phyloP scores from a whole-genome alignment of 2,888 invertebrate species.

The Pristionchus maxplancki region DNA sequence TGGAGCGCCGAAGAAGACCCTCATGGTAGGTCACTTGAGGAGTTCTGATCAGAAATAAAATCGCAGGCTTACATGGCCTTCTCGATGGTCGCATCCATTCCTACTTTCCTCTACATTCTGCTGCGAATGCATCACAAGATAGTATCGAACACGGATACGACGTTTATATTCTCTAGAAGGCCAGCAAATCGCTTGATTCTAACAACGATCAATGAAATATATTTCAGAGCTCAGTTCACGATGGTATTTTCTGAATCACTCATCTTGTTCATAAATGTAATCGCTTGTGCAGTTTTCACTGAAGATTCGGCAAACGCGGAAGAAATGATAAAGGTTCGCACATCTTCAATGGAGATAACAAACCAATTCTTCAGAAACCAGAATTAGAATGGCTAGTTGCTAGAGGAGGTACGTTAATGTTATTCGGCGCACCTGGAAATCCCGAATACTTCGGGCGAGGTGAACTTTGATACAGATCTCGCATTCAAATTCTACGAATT shows the following conservation, averaged over 20 bases:
- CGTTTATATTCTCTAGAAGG: slow-evolving; percentile 2
- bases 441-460: not conserved
- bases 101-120: slow-evolving; percentile 17
- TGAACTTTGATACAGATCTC: not conserved
- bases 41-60: not conserved
- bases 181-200: too few relatives aligned
- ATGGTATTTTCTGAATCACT: not conserved
- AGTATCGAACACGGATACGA: not conserved
- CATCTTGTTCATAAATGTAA: not conserved
- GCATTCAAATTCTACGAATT: not conserved
- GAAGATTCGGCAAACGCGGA: not conserved
- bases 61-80: slow-evolving; percentile 8
- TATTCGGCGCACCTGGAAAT: not conserved
- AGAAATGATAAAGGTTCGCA: not conserved
- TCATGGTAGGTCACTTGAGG: not conserved
- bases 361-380: not conserved
- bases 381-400: not conserved
- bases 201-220: too few relatives aligned
- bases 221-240: not conserved
- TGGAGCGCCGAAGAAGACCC: not conserved
- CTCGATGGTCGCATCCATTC: slow-evolving; percentile 19
- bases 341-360: too few relatives aligned
- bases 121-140: slow-evolving; percentile 15
- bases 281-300: not conserved
- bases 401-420: not conserved